These are phyloP conservation scores for Cosmopolites sordidus DNA, from an alignment of 2,888 invertebrate species.

Conservation along the genomic window DNA sequence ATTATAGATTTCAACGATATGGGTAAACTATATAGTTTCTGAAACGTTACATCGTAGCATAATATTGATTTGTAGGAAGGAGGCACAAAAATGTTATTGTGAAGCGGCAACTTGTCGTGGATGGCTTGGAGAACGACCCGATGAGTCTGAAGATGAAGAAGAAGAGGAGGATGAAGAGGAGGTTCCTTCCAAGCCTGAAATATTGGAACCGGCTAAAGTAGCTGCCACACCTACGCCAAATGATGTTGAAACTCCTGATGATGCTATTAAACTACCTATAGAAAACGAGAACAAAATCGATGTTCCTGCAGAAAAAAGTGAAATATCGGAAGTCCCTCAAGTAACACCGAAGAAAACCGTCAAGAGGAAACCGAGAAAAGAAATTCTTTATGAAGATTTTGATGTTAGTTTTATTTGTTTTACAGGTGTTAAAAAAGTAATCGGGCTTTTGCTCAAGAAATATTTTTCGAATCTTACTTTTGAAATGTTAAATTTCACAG, in stretches of 20 bases:
- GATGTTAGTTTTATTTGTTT: constrained; percentile 48
- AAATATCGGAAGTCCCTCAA: constrained; percentile 21
- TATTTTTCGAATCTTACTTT: too few species aligned
- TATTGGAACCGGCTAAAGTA: background rate
- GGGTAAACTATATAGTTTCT: constrained; percentile 58
- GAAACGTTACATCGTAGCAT: background rate
- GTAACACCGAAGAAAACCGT: constrained; percentile 25
- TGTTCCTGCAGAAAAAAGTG: constrained; percentile 17
- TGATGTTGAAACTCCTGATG: constrained; percentile 3
- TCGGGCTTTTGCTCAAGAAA: too few species aligned
- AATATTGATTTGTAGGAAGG: constrained; percentile 61
- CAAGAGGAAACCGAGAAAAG: constrained; percentile 48
- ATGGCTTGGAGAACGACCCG: constrained; percentile 90
- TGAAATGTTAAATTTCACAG: too few species aligned
- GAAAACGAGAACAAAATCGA: constrained; percentile 38
- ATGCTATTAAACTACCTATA: constrained; percentile 40
- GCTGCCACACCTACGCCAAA: background rate
- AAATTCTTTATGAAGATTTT: constrained; percentile 58
- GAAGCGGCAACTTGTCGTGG: constrained; percentile 86
- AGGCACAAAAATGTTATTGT: constrained; percentile 95
- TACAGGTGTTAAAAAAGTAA: too few species aligned
- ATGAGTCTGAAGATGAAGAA: constrained; percentile 61
- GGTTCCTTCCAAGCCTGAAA: background rate
- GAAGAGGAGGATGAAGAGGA: constrained; percentile 51
- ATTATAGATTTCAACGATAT: constrained; percentile 96